Evolutionary conservation across 2,113 vertebrate species (phyloP).

Genomic region (Apeltes quadracus): DNA sequence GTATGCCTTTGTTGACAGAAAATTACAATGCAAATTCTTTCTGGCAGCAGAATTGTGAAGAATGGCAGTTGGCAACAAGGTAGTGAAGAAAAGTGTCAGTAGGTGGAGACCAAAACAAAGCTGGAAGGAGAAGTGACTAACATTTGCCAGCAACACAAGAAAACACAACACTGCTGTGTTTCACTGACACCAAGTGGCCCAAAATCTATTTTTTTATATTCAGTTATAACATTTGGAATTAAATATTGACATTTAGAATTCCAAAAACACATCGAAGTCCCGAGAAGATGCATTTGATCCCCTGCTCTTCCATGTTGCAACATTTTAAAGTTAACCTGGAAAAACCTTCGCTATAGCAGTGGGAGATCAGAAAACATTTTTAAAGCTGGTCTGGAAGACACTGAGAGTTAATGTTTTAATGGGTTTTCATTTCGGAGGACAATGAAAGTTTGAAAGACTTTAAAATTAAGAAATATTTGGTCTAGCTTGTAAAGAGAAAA

Average conservation of each 20-base stretch:
- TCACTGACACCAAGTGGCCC: background rate
- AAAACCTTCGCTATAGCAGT: background rate
- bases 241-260: background rate
- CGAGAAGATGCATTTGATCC: background rate
- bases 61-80: background rate
- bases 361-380: slow-evolving; percentile 3
- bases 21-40: background rate
- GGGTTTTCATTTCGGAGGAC: background rate
- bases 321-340: background rate
- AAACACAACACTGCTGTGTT: background rate
- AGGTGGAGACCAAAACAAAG: slow-evolving; percentile 1
- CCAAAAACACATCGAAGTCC: background rate
- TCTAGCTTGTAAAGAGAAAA: background rate
- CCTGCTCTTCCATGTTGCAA: background rate
- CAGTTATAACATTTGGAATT: background rate
- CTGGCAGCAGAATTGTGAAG: background rate
- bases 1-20: background rate
- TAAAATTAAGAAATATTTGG: background rate
- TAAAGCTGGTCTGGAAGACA: background rate
- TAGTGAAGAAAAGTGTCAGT: background rate
- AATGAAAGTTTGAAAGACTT: slow-evolving; percentile 1
- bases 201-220: background rate
- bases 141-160: background rate
- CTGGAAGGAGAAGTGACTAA: background rate
- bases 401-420: background rate